phyloP scores from a whole-genome alignment of 53 echinoderm and acorn worm species.

The Temnopleurus reevesii region DNA sequence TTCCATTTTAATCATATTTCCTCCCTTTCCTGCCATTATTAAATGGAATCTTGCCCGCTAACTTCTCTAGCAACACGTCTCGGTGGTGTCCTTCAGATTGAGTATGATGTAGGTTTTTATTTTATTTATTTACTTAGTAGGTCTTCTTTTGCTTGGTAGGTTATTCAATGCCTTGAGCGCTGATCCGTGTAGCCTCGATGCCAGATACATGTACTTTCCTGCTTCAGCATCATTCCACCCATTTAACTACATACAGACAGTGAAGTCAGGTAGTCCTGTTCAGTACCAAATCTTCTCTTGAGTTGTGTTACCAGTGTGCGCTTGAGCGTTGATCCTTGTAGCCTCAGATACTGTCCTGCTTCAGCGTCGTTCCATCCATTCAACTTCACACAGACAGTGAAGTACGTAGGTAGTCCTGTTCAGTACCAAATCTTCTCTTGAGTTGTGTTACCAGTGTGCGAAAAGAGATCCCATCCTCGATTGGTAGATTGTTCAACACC shows the following conservation, averaged over 20 bases:
- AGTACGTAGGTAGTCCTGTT: too few species aligned
- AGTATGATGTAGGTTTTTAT: not conserved
- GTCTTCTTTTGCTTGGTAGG: too few species aligned
- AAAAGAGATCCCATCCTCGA: too few species aligned
- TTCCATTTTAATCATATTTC: too few species aligned
- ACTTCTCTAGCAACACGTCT: not conserved
- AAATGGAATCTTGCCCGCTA: not conserved
- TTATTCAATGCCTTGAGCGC: slow-evolving; percentile 7
- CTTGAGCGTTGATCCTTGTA: too few species aligned
- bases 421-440: too few species aligned
- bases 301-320: too few species aligned
- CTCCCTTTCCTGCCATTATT: too few species aligned
- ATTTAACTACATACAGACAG: not conserved
- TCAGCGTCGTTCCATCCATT: not conserved
- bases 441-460: too few species aligned
- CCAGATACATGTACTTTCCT: not conserved
- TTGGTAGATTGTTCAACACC: not conserved
- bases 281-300: too few species aligned
- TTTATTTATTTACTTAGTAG: too few species aligned
- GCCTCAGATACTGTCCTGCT: slow-evolving; percentile 10
- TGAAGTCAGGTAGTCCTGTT: too few species aligned
- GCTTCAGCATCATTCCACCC: not conserved
- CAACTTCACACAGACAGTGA: not conserved
- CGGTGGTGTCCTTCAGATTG: not conserved
- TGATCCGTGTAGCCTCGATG: not conserved